Evolutionary conservation across 2,888 invertebrate genomes (phyloP).

Genomic region (Dryobota labecula): DNA sequence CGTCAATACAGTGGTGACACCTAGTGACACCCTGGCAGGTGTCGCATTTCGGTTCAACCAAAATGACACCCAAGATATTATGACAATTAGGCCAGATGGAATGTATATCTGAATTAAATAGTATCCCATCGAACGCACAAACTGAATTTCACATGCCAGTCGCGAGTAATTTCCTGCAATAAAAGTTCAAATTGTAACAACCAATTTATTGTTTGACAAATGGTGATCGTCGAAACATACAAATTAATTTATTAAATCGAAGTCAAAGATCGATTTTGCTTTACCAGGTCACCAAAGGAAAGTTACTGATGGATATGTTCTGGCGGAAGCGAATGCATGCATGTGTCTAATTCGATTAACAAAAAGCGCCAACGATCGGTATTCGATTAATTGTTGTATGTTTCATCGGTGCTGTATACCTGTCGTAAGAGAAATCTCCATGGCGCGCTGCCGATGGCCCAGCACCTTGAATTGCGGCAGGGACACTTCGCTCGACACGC

Average conservation of each 20-base stretch:
- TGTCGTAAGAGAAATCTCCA: slow-evolving; percentile 98
- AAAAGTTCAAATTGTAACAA: slow-evolving; percentile 45
- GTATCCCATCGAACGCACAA: slow-evolving; percentile 99
- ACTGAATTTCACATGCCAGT: slow-evolving; percentile 98
- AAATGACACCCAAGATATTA: slow-evolving; percentile 99
- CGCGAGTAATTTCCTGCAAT: slow-evolving; percentile 97
- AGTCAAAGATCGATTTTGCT: slow-evolving; percentile 50
- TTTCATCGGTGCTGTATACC: slow-evolving; percentile 91
- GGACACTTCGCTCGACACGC: slow-evolving; percentile 97
- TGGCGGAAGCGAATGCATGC: slow-evolving; percentile 73
- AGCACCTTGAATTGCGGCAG: slow-evolving; percentile 99
- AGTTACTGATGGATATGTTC: slow-evolving; percentile 46
- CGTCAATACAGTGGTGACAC: slow-evolving; percentile 98
- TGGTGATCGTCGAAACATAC: slow-evolving; percentile 19
- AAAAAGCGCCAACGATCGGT: slow-evolving; percentile 54
- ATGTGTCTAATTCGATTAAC: slow-evolving; percentile 47
- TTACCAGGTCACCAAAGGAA: slow-evolving; percentile 55
- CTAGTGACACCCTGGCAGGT: slow-evolving; percentile 97
- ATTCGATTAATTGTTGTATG: slow-evolving; percentile 50
- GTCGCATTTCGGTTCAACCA: slow-evolving; percentile 99
- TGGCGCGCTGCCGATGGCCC: slow-evolving; percentile 97
- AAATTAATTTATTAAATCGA: slow-evolving; percentile 30
- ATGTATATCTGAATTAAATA: slow-evolving; percentile 99
- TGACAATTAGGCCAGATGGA: slow-evolving; percentile 98
- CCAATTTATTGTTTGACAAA: slow-evolving; percentile 4